These are phyloP conservation scores for Zygothrica quintamaculata DNA, from an alignment of 2,888 invertebrate species.

Conservation along the genomic window DNA sequence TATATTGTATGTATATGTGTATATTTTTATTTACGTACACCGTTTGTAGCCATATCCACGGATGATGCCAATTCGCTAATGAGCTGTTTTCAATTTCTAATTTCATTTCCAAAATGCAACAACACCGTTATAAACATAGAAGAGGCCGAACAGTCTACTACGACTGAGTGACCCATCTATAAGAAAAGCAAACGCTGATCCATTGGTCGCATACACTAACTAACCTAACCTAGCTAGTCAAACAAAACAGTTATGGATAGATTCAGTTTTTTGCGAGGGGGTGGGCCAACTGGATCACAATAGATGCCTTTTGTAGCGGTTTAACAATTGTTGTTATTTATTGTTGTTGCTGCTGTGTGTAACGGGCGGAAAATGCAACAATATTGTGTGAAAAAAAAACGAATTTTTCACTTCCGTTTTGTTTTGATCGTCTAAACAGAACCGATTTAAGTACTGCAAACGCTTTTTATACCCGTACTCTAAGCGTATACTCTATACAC, in stretches of 20 bases:
- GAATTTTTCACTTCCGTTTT: constrained; percentile 78
- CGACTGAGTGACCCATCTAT: constrained; percentile 59
- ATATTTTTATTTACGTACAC: constrained; percentile 76
- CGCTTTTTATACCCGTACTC: constrained; percentile 45
- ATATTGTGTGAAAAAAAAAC: constrained; percentile 73
- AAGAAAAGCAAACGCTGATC: constrained; percentile 45
- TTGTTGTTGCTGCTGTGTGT: too few relatives aligned
- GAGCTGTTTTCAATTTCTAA: constrained; percentile 78
- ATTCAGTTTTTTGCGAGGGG: constrained; percentile 15
- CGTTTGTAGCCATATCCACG: constrained; percentile 82
- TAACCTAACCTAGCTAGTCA: neutral
- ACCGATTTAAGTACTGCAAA: constrained; percentile 45
- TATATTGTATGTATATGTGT: too few relatives aligned
- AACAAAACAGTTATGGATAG: constrained; percentile 21
- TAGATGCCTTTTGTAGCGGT: constrained; percentile 53
- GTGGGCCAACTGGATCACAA: constrained; percentile 62
- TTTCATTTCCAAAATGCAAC: constrained; percentile 78
- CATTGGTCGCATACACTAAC: constrained; percentile 4
- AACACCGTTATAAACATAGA: constrained; percentile 36
- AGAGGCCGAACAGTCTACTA: constrained; percentile 44
- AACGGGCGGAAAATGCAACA: constrained; percentile 71
- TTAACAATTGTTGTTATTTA: constrained; percentile 47
- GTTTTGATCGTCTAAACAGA: constrained; percentile 27
- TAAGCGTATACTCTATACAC: constrained; percentile 34
- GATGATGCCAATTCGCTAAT: constrained; percentile 79